phyloP scores from a whole-genome alignment of 2,888 invertebrate species.

The Heteromyza rotundicornis region DNA sequence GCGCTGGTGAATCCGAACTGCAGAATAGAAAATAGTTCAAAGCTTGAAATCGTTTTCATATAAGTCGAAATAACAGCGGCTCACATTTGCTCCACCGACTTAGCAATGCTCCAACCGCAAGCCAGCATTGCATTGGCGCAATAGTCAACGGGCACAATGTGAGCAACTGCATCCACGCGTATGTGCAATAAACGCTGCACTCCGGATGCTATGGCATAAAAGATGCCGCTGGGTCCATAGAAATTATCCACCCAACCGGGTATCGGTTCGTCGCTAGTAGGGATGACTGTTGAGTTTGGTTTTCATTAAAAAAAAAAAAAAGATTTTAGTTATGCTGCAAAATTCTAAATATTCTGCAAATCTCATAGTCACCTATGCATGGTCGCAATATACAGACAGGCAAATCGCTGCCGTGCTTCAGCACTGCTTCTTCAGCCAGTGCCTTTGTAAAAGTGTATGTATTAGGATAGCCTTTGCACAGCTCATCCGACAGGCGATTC shows the following conservation, averaged over 20 bases:
- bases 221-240: conserved; percentile 87
- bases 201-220: conserved; percentile 76
- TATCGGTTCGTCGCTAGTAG: conserved; percentile 76
- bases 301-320: not conserved
- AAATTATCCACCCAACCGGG: conserved; percentile 90
- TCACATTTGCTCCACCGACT: conserved; percentile 30
- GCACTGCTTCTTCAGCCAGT: conserved; percentile 79
- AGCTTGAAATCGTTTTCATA: conserved; percentile 40
- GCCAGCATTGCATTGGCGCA: conserved; percentile 83
- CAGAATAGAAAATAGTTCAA: too few relatives aligned
- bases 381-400: conserved; percentile 86
- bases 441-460: conserved; percentile 93
- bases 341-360: not conserved
- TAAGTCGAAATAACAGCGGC: too few relatives aligned
- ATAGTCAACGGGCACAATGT: conserved; percentile 79
- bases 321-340: not conserved
- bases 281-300: conserved; percentile 68
- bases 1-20: conserved; percentile 23
- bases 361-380: conserved; percentile 71
- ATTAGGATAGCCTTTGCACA: too few relatives aligned
- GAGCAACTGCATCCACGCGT: conserved; percentile 72
- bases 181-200: conserved; percentile 74
- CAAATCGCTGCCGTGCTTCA: conserved; percentile 71
- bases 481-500: too few relatives aligned
- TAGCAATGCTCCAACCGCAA: conserved; percentile 75